Conservation (phyloP, 1,140 invertebrate genomes). For the Lepidotrigona ventralis region DNA sequence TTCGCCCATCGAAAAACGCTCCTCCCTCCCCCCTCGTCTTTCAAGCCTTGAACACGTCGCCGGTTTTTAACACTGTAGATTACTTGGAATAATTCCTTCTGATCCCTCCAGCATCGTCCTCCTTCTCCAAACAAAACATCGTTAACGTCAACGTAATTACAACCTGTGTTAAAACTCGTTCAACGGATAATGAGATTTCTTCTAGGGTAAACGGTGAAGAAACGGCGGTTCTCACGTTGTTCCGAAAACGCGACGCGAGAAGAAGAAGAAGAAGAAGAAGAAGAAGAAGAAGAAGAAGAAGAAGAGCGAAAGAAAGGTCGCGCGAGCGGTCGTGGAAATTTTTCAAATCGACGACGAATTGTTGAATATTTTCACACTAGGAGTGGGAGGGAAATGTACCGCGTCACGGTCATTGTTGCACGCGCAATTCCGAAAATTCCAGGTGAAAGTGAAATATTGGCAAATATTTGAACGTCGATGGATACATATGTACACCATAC, state of each 20-base stretch:
- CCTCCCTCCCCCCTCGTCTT: slow-evolving; percentile 51
- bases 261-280: too few species aligned
- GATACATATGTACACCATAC: background rate
- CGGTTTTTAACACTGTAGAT: slow-evolving; percentile 69
- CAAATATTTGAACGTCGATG: background rate
- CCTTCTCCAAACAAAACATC: slow-evolving; percentile 35
- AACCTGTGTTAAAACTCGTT: slow-evolving; percentile 29
- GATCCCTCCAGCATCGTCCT: background rate
- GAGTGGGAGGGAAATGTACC: background rate
- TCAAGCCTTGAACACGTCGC: slow-evolving; percentile 68
- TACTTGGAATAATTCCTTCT: slow-evolving; percentile 51
- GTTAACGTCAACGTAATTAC: slow-evolving; percentile 50
- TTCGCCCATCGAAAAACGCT: slow-evolving; percentile 69
- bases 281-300: too few species aligned
- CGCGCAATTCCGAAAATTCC: background rate
- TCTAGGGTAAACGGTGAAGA: background rate
- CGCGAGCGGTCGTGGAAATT: background rate
- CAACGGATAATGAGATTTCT: slow-evolving; percentile 31
- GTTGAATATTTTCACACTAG: too few species aligned
- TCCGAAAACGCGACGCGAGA: too few species aligned
- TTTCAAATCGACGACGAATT: background rate
- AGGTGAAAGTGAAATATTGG: slow-evolving; percentile 6
- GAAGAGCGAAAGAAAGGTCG: background rate
- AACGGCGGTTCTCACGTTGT: too few species aligned
- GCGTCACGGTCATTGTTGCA: background rate